phyloP scores from a whole-genome alignment of 2,797 vertebrate species.

The Passerculus sandwichensis region DNA sequence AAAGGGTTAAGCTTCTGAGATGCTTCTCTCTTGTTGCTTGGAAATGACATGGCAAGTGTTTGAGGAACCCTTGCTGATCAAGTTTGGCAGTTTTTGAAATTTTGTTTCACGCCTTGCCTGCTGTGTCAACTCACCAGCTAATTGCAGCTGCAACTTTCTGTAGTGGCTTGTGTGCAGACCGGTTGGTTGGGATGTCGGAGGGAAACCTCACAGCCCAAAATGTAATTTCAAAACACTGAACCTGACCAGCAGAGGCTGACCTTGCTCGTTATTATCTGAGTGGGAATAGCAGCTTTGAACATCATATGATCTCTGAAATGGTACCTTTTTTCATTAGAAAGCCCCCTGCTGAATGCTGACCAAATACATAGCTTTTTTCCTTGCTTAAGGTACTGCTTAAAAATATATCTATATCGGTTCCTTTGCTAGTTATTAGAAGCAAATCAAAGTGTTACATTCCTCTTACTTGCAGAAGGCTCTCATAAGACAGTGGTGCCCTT shows the following conservation, averaged over 20 bases:
- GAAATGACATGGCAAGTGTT: constrained; percentile 42
- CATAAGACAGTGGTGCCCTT: constrained; percentile 23
- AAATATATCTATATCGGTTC: constrained; percentile 43
- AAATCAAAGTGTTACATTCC: constrained; percentile 56
- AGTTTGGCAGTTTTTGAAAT: constrained; percentile 69
- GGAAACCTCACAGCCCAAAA: constrained; percentile 68
- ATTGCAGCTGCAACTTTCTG: constrained; percentile 62
- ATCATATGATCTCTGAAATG: constrained; percentile 72
- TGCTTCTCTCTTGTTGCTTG: constrained; percentile 38
- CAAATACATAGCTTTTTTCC: constrained; percentile 63
- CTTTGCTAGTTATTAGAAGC: constrained; percentile 64
- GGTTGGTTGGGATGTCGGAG: constrained; percentile 22
- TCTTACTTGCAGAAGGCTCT: constrained; percentile 5
- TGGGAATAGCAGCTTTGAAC: constrained; percentile 76
- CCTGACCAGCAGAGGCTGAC: constrained; percentile 71
- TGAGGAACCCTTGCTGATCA: constrained; percentile 52
- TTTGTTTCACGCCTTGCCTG: constrained; percentile 70
- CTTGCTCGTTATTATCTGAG: constrained; percentile 77
- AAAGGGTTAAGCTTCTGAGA: constrained; percentile 45
- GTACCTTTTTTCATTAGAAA: constrained; percentile 75
- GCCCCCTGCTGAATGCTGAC: constrained; percentile 73
- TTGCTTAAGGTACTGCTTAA: constrained; percentile 69
- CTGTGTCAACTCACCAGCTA: constrained; percentile 65
- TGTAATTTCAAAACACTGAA: constrained; percentile 75
- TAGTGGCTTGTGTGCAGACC: neutral